phyloP scores from a whole-genome alignment of 2,797 vertebrate species.

The Rhadinocentrus ornatus region DNA sequence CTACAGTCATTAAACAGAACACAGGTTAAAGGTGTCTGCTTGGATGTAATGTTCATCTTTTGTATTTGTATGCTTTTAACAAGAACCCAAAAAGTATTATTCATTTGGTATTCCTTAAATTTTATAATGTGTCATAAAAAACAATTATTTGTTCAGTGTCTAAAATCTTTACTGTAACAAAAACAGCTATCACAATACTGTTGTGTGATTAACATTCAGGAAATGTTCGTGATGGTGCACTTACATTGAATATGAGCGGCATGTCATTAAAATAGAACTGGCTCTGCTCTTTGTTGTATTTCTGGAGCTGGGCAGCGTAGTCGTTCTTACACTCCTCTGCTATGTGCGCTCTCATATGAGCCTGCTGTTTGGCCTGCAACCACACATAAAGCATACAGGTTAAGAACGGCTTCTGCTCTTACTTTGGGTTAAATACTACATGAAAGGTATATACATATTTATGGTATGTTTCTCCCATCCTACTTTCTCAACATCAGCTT shows the following conservation, averaged over 20 bases:
- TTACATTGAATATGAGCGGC: constrained; percentile 90
- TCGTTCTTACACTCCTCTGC: constrained; percentile 93
- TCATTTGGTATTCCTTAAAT: too few relatives aligned
- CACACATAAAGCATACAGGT: constrained; percentile 37
- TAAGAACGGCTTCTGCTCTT: constrained; percentile 1
- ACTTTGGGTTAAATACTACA: constrained; percentile 4
- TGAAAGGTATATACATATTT: neutral
- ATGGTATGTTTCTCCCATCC: neutral
- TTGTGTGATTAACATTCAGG: neutral
- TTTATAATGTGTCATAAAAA: too few relatives aligned
- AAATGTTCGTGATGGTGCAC: constrained; percentile 32
- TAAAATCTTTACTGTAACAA: too few relatives aligned
- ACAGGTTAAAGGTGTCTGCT: neutral
- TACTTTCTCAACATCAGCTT: constrained; percentile 93
- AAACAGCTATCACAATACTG: neutral
- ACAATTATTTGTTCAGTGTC: too few relatives aligned
- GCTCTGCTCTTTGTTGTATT: constrained; percentile 90
- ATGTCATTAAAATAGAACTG: constrained; percentile 91
- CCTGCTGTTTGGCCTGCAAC: constrained; percentile 89
- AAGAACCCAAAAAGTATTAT: too few relatives aligned
- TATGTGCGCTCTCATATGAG: constrained; percentile 87
- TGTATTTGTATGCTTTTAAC: too few relatives aligned
- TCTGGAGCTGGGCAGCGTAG: constrained; percentile 89
- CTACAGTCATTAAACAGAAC: too few relatives aligned
- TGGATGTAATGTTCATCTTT: neutral